These are phyloP conservation scores for Natator depressus DNA, from an alignment of 2,113 vertebrate genomes.

Conservation along the genomic window DNA sequence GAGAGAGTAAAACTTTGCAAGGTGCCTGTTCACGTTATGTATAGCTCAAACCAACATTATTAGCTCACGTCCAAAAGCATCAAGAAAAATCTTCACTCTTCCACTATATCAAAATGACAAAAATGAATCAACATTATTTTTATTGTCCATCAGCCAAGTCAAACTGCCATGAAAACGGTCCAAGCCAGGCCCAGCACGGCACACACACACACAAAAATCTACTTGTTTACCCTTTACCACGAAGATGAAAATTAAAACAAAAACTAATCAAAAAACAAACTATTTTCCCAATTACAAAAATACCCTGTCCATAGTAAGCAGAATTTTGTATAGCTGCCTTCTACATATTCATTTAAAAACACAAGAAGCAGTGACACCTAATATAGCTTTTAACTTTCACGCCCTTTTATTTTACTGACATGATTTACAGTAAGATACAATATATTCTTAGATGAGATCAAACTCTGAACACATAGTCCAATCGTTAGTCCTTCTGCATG, in stretches of 20 bases:
- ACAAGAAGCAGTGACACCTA: background rate
- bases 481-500: background rate
- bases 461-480: background rate
- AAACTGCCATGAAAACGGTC: background rate
- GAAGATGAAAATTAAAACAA: background rate
- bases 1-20: background rate
- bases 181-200: too few relatives aligned
- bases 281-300: background rate
- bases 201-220: background rate
- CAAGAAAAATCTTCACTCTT: background rate
- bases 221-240: background rate
- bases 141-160: background rate
- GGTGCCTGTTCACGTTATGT: background rate
- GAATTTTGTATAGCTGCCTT: background rate
- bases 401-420: background rate
- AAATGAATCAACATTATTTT: background rate
- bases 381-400: background rate
- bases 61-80: background rate
- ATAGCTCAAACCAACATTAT: background rate
- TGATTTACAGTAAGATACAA: background rate
- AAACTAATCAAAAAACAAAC: background rate
- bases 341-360: background rate
- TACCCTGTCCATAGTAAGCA: background rate
- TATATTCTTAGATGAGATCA: constrained; percentile 8
- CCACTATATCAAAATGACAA: background rate